Conservation (phyloP, 2,888 invertebrate genomes). For the Leucania comma region DNA sequence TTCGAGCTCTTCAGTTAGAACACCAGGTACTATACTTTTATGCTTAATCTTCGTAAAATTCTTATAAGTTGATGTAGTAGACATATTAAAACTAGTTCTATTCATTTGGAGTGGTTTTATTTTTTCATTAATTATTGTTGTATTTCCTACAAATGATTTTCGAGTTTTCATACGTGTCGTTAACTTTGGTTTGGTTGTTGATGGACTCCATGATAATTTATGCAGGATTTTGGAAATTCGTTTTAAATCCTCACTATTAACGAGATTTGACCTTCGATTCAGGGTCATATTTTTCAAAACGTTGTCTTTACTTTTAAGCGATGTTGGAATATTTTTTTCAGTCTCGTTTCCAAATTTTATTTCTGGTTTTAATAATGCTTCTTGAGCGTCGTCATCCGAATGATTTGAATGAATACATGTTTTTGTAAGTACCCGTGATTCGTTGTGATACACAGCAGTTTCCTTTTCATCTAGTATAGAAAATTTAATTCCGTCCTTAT, state of each 20-base stretch:
- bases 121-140: background rate
- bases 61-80: background rate
- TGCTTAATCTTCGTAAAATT: constrained; percentile 31
- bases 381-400: background rate
- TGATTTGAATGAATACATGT: background rate
- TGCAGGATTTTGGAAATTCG: background rate
- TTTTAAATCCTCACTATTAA: background rate
- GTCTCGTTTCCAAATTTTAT: background rate
- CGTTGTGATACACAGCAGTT: constrained; percentile 15
- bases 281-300: background rate
- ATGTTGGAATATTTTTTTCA: background rate
- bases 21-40: constrained; percentile 31
- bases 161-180: background rate
- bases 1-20: constrained; percentile 16
- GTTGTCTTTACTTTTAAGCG: background rate
- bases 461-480: constrained; percentile 35
- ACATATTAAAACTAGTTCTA: constrained; percentile 1
- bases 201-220: constrained; percentile 8
- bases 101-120: background rate
- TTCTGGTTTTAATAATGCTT: background rate
- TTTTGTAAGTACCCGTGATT: background rate
- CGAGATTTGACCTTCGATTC: constrained; percentile 27
- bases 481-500: constrained; percentile 47
- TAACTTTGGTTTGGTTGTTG: background rate
- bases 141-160: background rate